A percentile compares a stretch with the other conserved stretches of the same genome.
Conservation (phyloP, 2,888 invertebrate genomes). For the Prosopocoilus inquinatus region DNA sequence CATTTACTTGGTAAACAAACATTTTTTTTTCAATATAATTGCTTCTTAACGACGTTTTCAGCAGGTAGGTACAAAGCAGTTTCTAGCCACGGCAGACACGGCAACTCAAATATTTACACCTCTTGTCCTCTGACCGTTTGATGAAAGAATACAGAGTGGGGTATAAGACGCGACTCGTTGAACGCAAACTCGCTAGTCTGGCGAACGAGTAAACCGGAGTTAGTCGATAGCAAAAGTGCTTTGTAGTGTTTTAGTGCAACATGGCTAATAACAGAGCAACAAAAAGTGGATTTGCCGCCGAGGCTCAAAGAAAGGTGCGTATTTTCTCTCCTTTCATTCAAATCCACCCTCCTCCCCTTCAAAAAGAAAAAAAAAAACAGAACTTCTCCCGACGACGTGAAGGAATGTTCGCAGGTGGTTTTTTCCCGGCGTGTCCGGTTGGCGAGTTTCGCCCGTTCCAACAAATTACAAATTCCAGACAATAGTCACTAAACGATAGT, state of each 20-base stretch:
- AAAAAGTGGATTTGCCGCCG: conserved; percentile 93
- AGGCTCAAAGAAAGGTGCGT: conserved; percentile 91
- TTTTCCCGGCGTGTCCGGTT: background rate
- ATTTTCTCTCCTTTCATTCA: background rate
- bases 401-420: conserved; percentile 7
- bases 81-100: too few relatives aligned
- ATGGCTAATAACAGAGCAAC: conserved; percentile 84
- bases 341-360: background rate
- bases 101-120: background rate
- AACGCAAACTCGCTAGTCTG: conserved; percentile 18
- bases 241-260: conserved; percentile 25
- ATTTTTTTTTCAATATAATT: too few relatives aligned
- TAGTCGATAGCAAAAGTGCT: conserved; percentile 20
- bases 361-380: background rate
- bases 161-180: conserved; percentile 1
- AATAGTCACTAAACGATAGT: too few relatives aligned
- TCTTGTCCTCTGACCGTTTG: background rate
- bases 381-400: background rate
- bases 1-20: too few relatives aligned
- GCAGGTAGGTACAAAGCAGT: too few relatives aligned
- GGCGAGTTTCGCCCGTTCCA: background rate
- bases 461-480: background rate
- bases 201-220: conserved; percentile 21
- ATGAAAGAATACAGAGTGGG: conserved; percentile 1
- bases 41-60: too few relatives aligned